Evolutionary conservation across 2,113 vertebrate genomes (phyloP), one percentile per base, ranked within the genome.

Genomic region (Periophthalmus modestus): DNA sequence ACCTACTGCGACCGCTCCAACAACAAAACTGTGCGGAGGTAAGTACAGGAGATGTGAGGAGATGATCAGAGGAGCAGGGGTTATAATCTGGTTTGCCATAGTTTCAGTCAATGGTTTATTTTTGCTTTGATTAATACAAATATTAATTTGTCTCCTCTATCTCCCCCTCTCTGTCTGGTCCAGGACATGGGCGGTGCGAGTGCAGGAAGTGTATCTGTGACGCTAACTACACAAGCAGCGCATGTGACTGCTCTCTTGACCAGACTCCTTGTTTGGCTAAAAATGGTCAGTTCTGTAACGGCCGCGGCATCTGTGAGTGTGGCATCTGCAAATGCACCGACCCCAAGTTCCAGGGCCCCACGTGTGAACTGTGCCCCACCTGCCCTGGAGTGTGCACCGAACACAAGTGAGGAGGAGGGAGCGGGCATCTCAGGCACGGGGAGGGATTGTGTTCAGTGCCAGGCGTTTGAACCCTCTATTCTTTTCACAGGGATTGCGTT

Each of bases 1-100:
- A 96, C 96, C 93, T 98, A 96, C 93, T 99, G 98, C 11, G 97
- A 99, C 84, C 92, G 96, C 73, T 97, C 95, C 61, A 95, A 95
- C 84, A 98, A 96, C 85, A 93, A 95, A n/a, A 76, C 96, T 99
- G 63, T 99, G 98, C 58, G 97, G 1, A 28, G 28, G 28, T 28
- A 28, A 1, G 28, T 28, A 28, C 28, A 3, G 28, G 28, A 28
- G 28, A 28, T 3, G 28, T 3, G 28, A 28, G 28, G 28, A 28
- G 28, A 28, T 28, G 28, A 3, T 28, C 28, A 28, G 28, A 28
- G 28, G 28, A 28, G 28, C 28, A 28, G 28, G 28, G 28, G 28
- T n/a, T n/a, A 28, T 28, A 1, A 28, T 28, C 28, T 28, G 28
- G 28, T 28, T 28, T 28, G 28, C 3, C 28, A 28, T 28, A 28